Base-by-base conservation (phyloP, 2,113 vertebrate species). In the Acrocephalus kingi region DNA sequence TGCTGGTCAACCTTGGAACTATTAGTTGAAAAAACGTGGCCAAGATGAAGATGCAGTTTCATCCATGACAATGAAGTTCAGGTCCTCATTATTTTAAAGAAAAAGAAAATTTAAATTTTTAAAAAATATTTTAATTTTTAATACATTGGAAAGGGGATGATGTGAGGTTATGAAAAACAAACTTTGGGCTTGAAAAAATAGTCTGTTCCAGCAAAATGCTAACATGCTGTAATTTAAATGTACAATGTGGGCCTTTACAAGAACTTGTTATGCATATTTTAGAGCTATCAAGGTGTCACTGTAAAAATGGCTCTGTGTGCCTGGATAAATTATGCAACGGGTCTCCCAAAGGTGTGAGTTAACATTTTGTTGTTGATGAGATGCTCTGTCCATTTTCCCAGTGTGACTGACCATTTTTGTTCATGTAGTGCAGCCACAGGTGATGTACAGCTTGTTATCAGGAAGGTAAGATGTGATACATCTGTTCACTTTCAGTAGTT, bases 241-340 rank as follows among this genome's bases (percentile, higher is more conserved):
- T 56, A 48, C 69, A 80, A 68, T n/a, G 68, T 49, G 76, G 37
- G 79, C 79, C 79, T 92, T 90, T 64, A 28, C 14, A 25, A 52
- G 86, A 90, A 80, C 66, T 86, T 61, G 89, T 54, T 82, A 28
- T 39, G 69, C 80, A 46, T 95, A 77, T 93, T 84, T 89, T 93
- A 88, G 90, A 81, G 79, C 61, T 89, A 35, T 56, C 31, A 14
- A 41, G 45, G 81, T 90, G 73, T 92, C 59, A 10, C 64, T 95
- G 76, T 84, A 58, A 78, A 94, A 91, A 72, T 37, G 80, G 73
- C 49, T 93, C 59, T 7, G 33, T 84, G 64, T 63, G 89, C 63
- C 77, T n/a, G 58, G 80, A 16, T 78, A 27, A 68, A 67, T 77
- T 73, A 71, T n/a, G 61, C 28, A 56, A 45, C 0, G 4, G 58